Percentiles rank a stretch among this genome's conserved stretches.
These are phyloP conservation scores for Hyperopisus bebe DNA, from an alignment of 2,113 vertebrate species.

Conservation along the genomic window DNA sequence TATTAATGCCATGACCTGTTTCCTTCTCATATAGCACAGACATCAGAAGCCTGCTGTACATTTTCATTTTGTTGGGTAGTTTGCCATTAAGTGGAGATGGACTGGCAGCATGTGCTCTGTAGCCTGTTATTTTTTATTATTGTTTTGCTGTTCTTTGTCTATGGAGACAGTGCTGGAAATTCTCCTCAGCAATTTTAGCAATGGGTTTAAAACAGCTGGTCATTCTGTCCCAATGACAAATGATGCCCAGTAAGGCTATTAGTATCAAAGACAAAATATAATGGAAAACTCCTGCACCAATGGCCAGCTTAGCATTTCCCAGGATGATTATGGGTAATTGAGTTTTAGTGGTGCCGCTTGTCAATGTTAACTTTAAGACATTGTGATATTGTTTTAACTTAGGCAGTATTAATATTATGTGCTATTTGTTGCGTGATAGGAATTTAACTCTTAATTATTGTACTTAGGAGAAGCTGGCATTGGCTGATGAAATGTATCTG, in stretches of 20 bases:
- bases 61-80: conserved; percentile 37
- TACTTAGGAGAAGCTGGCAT: background rate
- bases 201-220: conserved; percentile 64
- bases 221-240: conserved; percentile 67
- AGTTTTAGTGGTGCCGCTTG: conserved; percentile 56
- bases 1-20: background rate
- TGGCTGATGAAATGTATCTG: background rate
- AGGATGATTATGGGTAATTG: conserved; percentile 62
- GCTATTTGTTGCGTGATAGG: background rate
- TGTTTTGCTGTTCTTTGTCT: conserved; percentile 35
- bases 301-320: conserved; percentile 35
- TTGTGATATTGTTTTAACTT: conserved; percentile 18
- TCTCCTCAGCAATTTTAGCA: conserved; percentile 73
- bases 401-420: background rate
- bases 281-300: conserved; percentile 58
- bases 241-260: conserved; percentile 53
- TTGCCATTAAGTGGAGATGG: conserved; percentile 43
- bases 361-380: conserved; percentile 50
- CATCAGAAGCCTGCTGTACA: conserved; percentile 28
- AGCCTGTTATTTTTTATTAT: conserved; percentile 18
- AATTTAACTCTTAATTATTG: conserved; percentile 19
- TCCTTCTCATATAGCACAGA: background rate
- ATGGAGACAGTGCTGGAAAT: conserved; percentile 60
- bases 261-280: conserved; percentile 28
- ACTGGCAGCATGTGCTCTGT: conserved; percentile 8